phyloP scores from a whole-genome alignment of 2,797 vertebrate species.

The Simalia tracyae region DNA sequence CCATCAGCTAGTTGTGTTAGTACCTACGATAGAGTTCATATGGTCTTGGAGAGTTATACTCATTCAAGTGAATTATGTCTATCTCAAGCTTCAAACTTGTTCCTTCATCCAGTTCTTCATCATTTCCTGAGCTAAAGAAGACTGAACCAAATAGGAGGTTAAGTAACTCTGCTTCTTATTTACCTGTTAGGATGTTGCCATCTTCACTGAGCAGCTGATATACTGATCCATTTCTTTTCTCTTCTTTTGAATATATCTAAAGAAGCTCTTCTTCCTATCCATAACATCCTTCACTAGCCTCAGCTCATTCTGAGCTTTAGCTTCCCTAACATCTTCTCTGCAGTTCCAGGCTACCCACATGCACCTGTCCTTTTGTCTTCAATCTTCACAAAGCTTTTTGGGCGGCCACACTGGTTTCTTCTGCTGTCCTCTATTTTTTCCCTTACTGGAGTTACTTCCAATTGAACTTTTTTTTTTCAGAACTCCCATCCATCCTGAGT shows the following conservation, averaged over 20 bases:
- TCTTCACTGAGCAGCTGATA: not conserved
- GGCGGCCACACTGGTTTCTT: not conserved
- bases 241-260: not conserved
- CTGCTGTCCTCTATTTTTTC: not conserved
- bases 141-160: too few relatives aligned
- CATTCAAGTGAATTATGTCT: too few relatives aligned
- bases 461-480: not conserved
- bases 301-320: not conserved
- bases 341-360: not conserved
- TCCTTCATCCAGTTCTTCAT: too few relatives aligned
- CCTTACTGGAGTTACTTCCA: not conserved
- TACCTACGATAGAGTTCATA: too few relatives aligned
- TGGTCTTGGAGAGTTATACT: too few relatives aligned
- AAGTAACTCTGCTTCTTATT: too few relatives aligned
- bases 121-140: too few relatives aligned
- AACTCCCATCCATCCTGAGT: not conserved
- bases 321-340: not conserved
- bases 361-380: not conserved
- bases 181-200: too few relatives aligned
- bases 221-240: not conserved
- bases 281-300: not conserved
- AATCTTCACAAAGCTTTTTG: not conserved
- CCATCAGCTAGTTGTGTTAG: too few relatives aligned
- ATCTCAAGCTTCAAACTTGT: too few relatives aligned
- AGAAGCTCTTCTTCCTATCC: not conserved